These are phyloP conservation scores for Zaprionus lineosus DNA, from an alignment of 2,888 invertebrate species.

Conservation along the genomic window DNA sequence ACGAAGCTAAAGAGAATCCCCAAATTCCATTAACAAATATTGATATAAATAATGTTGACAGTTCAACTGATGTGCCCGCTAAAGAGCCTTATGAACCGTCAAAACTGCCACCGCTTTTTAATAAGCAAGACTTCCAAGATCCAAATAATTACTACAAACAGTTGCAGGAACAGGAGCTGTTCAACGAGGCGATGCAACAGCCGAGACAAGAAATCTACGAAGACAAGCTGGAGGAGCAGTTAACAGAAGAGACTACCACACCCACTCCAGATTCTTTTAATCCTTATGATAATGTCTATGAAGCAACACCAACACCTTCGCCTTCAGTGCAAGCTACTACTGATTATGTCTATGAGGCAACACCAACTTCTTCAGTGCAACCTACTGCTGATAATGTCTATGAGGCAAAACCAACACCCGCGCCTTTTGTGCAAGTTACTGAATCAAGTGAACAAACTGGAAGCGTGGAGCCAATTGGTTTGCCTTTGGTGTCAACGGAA, in stretches of 20 bases:
- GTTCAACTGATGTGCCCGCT: conserved; percentile 1
- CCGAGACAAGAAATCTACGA: background rate
- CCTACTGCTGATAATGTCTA: conserved; percentile 23
- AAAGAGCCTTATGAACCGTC: conserved; percentile 1
- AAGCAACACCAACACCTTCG: conserved; percentile 42
- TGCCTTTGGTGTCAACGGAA: conserved; percentile 28
- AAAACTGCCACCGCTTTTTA: conserved; percentile 53
- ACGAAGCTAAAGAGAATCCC: too few species aligned
- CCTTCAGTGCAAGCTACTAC: too few species aligned
- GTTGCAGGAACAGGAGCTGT: conserved; percentile 39
- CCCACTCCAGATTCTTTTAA: conserved; percentile 21
- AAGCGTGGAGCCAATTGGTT: conserved; percentile 40
- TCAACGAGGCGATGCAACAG: background rate
- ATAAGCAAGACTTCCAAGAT: conserved; percentile 40
- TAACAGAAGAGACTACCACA: conserved; percentile 32
- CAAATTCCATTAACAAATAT: too few species aligned
- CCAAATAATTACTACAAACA: conserved; percentile 59
- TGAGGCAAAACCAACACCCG: conserved; percentile 40
- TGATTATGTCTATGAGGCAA: conserved; percentile 30
- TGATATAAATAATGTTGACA: background rate
- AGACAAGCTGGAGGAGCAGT: background rate
- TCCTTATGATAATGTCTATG: conserved; percentile 25
- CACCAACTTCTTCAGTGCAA: conserved; percentile 42
- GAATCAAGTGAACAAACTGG: conserved; percentile 27
- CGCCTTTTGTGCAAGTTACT: conserved; percentile 9